phyloP scores from a whole-genome alignment of 2,113 vertebrate genomes.

The Eudyptes chrysolophus region DNA sequence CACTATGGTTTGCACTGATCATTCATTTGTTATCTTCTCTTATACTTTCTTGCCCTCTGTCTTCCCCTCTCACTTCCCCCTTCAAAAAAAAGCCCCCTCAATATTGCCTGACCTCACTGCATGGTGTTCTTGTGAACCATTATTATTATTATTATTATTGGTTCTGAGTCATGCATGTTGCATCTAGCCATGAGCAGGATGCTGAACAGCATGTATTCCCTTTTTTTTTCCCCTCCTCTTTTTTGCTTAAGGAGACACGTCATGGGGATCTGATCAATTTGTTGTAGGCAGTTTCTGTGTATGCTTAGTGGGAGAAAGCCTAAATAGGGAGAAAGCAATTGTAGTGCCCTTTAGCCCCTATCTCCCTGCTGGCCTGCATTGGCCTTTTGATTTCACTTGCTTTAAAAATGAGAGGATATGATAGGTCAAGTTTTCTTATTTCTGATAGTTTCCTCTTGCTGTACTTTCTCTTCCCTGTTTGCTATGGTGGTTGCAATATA shows the following conservation, averaged over 20 bases:
- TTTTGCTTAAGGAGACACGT: background rate
- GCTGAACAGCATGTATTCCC: background rate
- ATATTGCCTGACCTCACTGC: conserved; percentile 40
- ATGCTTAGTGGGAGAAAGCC: background rate
- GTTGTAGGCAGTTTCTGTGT: background rate
- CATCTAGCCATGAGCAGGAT: conserved; percentile 39
- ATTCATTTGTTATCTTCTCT: conserved; percentile 31
- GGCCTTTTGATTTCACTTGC: background rate
- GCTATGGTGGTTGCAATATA: background rate
- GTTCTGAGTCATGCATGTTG: background rate
- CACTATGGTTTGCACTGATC: conserved; percentile 50
- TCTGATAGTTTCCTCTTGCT: background rate
- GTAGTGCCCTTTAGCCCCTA: background rate
- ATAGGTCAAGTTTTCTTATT: conserved; percentile 7
- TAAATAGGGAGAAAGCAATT: background rate
- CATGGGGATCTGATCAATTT: background rate
- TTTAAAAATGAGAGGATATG: background rate
- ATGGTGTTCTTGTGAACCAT: conserved; percentile 35
- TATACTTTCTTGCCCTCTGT: background rate
- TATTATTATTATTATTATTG: background rate
- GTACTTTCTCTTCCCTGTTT: conserved; percentile 5
- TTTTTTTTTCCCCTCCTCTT: background rate
- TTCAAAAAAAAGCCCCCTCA: background rate
- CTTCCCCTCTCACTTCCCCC: background rate
- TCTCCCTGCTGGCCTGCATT: background rate